Evolutionary conservation across 2,888 invertebrate species (phyloP).

Genomic region (Phyto melanocephala): DNA sequence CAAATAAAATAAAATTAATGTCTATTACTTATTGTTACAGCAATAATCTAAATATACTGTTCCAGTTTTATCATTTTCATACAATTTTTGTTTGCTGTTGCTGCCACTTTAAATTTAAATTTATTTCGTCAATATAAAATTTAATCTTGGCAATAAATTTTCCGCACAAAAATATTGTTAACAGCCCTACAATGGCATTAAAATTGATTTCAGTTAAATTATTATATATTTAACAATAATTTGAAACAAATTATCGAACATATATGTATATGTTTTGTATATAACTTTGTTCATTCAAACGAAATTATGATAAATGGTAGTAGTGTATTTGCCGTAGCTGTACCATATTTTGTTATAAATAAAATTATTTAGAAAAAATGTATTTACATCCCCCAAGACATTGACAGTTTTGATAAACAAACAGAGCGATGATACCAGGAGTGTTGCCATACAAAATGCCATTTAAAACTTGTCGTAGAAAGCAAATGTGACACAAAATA

Average conservation of each 20-base stretch:
- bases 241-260: not conserved
- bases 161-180: not conserved
- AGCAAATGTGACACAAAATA: no score
- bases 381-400: not conserved
- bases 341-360: not conserved
- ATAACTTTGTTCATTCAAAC: not conserved
- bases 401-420: no score
- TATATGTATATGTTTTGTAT: no score
- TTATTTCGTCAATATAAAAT: not conserved
- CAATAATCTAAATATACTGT: no score
- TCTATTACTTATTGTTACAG: no score
- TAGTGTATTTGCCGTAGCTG: not conserved
- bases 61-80: no score
- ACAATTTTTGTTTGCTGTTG: not conserved
- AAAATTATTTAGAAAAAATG: not conserved
- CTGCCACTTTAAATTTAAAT: constrained; percentile 21
- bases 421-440: no score
- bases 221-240: not conserved
- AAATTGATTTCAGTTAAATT: not conserved
- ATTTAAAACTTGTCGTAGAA: no score
- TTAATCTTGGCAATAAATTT: not conserved
- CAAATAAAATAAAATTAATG: no score
- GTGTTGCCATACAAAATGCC: no score
- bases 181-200: not conserved
- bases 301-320: not conserved